Percentiles rank a stretch among this genome's conserved stretches.
Conservation (phyloP, 2,888 invertebrate genomes). For the Drosophila bunnanda region DNA sequence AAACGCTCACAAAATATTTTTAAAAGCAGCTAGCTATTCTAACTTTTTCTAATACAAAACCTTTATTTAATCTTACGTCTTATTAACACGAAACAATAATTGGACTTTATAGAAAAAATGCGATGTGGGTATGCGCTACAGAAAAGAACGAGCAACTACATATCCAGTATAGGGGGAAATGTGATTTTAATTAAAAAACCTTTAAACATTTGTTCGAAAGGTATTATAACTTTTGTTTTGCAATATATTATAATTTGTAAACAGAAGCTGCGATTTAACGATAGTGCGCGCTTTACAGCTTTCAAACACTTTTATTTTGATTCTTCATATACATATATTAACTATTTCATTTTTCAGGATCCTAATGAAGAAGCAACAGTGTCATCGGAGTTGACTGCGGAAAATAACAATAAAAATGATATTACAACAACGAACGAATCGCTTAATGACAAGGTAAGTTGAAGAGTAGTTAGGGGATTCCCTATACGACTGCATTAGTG, state of each 20-base stretch:
- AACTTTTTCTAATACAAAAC: neutral
- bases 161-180: neutral
- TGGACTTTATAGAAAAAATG: neutral
- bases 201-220: neutral
- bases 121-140: neutral
- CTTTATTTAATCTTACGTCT: neutral
- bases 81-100: neutral
- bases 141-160: neutral
- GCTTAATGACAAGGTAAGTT: neutral
- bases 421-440: neutral
- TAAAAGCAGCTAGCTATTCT: conserved; percentile 7
- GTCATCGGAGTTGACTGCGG: neutral
- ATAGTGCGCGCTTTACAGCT: neutral
- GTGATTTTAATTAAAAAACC: neutral
- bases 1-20: conserved; percentile 4
- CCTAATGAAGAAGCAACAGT: neutral
- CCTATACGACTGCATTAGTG: no score
- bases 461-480: no score
- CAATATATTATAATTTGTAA: neutral
- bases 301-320: neutral
- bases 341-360: neutral
- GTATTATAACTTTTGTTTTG: neutral
- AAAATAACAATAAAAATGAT: conserved; percentile 2
- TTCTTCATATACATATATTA: no score
- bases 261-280: neutral